phyloP scores from a whole-genome alignment of 2,113 vertebrate species.

The Erythrocercus mccallii region DNA sequence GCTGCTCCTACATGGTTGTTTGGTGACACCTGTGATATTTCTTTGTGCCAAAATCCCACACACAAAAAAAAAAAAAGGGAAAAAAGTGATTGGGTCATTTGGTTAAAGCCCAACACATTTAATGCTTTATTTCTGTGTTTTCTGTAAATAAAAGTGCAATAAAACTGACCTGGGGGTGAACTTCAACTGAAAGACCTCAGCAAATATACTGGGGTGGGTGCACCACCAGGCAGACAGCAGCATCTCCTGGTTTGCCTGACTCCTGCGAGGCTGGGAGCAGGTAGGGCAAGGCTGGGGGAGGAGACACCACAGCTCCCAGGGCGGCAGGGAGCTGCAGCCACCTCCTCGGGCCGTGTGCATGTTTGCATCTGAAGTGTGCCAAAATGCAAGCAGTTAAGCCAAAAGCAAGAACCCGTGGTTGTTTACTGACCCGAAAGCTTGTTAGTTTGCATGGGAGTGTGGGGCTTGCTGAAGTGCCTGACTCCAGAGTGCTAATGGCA shows the following conservation, averaged over 20 bases:
- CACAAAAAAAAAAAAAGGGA: not conserved
- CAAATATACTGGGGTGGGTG: not conserved
- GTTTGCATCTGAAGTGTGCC: not conserved
- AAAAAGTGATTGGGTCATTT: slow-evolving; percentile 42
- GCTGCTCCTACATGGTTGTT: slow-evolving; percentile 59
- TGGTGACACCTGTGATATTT: slow-evolving; percentile 71
- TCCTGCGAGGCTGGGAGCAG: accelerated
- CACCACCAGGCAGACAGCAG: not conserved
- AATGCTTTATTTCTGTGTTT: slow-evolving; percentile 79
- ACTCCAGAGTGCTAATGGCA: not conserved
- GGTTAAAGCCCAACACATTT: slow-evolving; percentile 64
- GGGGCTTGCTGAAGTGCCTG: no score
- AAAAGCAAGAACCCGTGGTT: not conserved
- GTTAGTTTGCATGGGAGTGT: not conserved
- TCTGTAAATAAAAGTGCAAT: slow-evolving; percentile 82
- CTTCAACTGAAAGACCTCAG: not conserved
- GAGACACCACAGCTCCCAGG: not conserved
- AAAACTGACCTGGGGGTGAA: slow-evolving; percentile 27
- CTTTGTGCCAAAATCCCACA: slow-evolving; percentile 72
- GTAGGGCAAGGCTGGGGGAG: not conserved
- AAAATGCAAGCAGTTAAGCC: not conserved
- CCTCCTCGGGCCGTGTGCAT: accelerated
- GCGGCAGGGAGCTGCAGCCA: not conserved
- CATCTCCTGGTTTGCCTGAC: not conserved
- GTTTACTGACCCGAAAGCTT: not conserved